Evolutionary conservation across 2,888 invertebrate species (phyloP), one percentile per base, ranked within the genome.

Genomic region (Phaedon cochleariae): DNA sequence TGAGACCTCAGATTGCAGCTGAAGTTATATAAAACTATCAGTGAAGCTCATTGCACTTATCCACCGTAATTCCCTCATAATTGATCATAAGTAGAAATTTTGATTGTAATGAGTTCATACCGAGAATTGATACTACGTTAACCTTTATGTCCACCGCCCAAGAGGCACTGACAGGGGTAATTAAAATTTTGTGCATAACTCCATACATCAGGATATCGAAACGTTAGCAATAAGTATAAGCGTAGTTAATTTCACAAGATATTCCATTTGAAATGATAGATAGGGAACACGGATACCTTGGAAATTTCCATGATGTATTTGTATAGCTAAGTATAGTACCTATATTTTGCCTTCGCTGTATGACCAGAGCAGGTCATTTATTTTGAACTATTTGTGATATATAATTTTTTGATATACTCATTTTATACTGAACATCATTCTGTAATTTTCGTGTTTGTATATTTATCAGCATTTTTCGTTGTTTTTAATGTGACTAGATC

Each of bases 101-200:
- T n/a, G n/a, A n/a, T n/a, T n/a, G n/a, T n/a, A n/a, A n/a, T n/a
- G n/a, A n/a, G n/a, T n/a, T n/a, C n/a, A n/a, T n/a, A n/a, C n/a
- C n/a, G n/a, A n/a, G n/a, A n/a, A n/a, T n/a, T n/a, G n/a, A n/a
- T 65, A 60, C 31, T 62, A 54, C 29, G 21, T 62, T 62, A 21
- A 53, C 48, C 26, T 53, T 62, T 59, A 37, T 53, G 41, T 65
- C 29, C 58, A 52, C 26, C 15, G 15, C 9, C 48, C 12, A 62
- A 54, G 49, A 37, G 17, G 65, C 65, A 62, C 59, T 66, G n/a
- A n/a, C n/a, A n/a, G n/a, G n/a, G n/a, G n/a, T 31, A 41, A 37
- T 62, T 57, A 20, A 34, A 49, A 10, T 22, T 26, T 59, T 49
- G 58, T 57, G 21, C n/a, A n/a, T n/a, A 9, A 59, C 17, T 59